Base-by-base conservation (phyloP, 1,140 invertebrate species). In the Diprion similis region DNA sequence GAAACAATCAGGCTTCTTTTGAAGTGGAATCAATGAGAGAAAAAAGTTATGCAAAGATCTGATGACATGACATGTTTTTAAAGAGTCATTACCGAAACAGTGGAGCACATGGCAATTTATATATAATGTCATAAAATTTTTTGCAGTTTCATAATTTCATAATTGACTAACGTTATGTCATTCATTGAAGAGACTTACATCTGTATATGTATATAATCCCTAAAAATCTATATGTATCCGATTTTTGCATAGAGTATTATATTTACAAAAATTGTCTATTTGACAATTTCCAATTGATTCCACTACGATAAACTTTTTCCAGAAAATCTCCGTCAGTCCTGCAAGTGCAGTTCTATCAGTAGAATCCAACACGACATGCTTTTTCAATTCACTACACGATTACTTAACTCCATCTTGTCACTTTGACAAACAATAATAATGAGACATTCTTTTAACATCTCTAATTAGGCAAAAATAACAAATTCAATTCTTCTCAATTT, bases 81-180 rank as follows among this genome's bases (percentile, higher is more conserved):
- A 67, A 76, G 76, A 78, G 66, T 65, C 78, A 73, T 76, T 66
- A 71, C 69, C 64, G 66, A 77, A 51, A 51, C 0, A 51, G 48
- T 1, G 15, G 15, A 51, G 48, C 10, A 15, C n/a, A n/a, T 51
- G 15, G 48, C 15, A 51, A 64, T 64, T 3, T 18, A 64, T 64
- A 78, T 77, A 77, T 78, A 72, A 71, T 77, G 73, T 77, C 72
- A 76, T 75, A 78, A 82, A 82, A 80, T 80, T 75, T 72, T 77
- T 68, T 79, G 75, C 71, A 79, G 74, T 77, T 77, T 75, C 70
- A 59, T 78, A 77, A 79, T 81, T 80, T 67, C 77, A 78, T 84
- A 84, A 84, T 84, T 84, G 83, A 84, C 83, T 84, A 84, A 82
- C 81, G 51, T 59, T 10, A 59, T 9, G 51, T 59, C 51, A 59